Percentiles rank a stretch among this genome's conserved stretches.
Evolutionary conservation across 2,113 vertebrate species (phyloP).

Genomic region (Zosterops lateralis): DNA sequence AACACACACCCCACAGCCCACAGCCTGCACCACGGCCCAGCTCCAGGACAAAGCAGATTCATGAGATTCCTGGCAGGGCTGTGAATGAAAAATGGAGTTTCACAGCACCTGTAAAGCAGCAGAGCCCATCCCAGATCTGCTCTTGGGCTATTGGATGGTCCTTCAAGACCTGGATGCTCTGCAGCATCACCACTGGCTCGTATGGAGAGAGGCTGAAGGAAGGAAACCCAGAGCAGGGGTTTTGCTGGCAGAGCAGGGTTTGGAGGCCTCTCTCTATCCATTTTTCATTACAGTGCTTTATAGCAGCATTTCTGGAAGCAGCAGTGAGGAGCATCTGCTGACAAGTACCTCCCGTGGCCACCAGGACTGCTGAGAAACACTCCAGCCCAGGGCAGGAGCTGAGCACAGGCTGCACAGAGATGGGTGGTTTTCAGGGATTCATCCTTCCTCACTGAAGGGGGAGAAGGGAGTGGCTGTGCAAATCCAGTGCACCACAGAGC

Average conservation of each 20-base stretch:
- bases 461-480: background rate
- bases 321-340: background rate
- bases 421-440: background rate
- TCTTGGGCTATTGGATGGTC: rapidly evolving
- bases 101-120: background rate
- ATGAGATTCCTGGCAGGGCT: background rate
- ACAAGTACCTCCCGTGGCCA: background rate
- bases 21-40: rapidly evolving
- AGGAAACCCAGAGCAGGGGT: background rate
- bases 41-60: background rate
- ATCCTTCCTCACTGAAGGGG: background rate
- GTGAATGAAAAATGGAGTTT: background rate
- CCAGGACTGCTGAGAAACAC: rapidly evolving
- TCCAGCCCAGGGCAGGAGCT: background rate
- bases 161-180: background rate
- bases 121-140: background rate
- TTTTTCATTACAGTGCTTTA: background rate
- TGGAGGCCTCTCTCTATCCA: background rate
- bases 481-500: background rate
- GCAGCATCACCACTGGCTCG: background rate
- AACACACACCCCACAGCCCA: rapidly evolving
- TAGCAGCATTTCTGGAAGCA: background rate
- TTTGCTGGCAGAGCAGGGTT: background rate
- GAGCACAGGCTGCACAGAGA: background rate
- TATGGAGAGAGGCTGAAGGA: background rate